Conservation (phyloP, 2,797 vertebrate genomes). For the Anabas testudineus region DNA sequence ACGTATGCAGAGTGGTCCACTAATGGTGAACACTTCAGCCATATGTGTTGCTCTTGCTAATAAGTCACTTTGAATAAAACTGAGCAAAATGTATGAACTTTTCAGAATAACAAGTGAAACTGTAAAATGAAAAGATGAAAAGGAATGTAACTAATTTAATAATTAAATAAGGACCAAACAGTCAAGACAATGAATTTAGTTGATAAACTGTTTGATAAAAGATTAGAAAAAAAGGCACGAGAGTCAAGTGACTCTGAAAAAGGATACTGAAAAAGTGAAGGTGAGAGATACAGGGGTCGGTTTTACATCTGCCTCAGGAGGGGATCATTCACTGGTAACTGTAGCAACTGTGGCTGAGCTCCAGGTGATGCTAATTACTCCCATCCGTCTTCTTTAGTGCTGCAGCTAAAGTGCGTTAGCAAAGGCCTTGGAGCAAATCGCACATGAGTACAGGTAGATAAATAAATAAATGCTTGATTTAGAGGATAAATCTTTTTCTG, state of each 20-base stretch:
- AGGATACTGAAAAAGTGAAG: slow-evolving; percentile 1
- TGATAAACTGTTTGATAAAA: no score
- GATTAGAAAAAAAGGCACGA: no score
- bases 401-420: slow-evolving; percentile 44
- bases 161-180: not conserved
- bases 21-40: no score
- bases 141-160: no score
- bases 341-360: slow-evolving; percentile 32
- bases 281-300: slow-evolving; percentile 17
- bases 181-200: no score
- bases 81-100: not conserved
- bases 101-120: not conserved
- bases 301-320: not conserved
- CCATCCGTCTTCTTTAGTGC: slow-evolving; percentile 65
- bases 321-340: slow-evolving; percentile 38
- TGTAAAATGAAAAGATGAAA: not conserved
- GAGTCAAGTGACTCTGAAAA: no score
- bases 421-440: slow-evolving; percentile 43
- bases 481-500: slow-evolving; percentile 44
- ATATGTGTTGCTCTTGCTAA: no score
- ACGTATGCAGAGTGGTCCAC: no score
- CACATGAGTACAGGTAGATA: slow-evolving; percentile 34
- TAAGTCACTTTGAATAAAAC: no score
- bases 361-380: slow-evolving; percentile 64
- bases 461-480: slow-evolving; percentile 58